Evolutionary conservation across 2,888 invertebrate genomes (phyloP).

Genomic region (Caenorhabditis auriculariae): DNA sequence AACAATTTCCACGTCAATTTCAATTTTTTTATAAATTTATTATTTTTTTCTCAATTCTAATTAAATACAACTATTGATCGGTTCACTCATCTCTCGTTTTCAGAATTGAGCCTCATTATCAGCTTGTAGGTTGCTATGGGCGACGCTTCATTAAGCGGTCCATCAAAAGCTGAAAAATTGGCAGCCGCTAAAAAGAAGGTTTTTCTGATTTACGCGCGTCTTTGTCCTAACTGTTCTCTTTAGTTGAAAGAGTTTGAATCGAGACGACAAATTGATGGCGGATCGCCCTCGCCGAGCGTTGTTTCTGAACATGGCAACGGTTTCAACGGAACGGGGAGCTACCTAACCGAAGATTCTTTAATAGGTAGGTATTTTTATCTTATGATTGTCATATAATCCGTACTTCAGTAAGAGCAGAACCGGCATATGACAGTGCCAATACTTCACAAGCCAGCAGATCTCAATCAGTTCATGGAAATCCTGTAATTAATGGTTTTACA

Average conservation of each 20-base stretch:
- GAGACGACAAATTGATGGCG: conserved; percentile 16
- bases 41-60: conserved; percentile 1
- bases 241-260: conserved; percentile 43
- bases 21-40: neutral
- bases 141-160: conserved; percentile 16
- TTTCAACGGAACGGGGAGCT: conserved; percentile 9
- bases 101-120: no score
- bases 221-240: no score
- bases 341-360: conserved; percentile 6
- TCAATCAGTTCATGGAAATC: no score
- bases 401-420: no score
- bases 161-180: conserved; percentile 40
- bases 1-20: conserved; percentile 26
- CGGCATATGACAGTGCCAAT: no score
- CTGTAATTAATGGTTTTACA: no score
- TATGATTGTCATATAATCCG: no score
- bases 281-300: conserved; percentile 19
- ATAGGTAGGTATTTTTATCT: no score
- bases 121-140: conserved; percentile 11
- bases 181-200: conserved; percentile 45
- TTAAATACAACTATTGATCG: no score
- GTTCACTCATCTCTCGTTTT: no score
- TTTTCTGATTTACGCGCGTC: no score
- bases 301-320: conserved; percentile 21
- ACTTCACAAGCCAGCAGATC: no score